phyloP scores from a whole-genome alignment of 2,888 invertebrate genomes.

The Rhamphomyia laevipes region DNA sequence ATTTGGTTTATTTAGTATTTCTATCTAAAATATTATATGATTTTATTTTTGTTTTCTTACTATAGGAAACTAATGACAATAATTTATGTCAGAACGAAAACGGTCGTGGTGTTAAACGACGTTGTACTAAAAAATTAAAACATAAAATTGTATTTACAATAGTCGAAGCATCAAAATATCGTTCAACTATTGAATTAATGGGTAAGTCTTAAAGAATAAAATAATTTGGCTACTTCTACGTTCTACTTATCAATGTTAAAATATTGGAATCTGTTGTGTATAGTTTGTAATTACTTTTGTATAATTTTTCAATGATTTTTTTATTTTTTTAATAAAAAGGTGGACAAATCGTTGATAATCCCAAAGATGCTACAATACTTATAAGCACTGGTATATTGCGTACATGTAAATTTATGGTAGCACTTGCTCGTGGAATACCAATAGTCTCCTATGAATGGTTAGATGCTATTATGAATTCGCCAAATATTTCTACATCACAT shows the following conservation, averaged over 20 bases:
- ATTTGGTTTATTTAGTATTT: too few species aligned
- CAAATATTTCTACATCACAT: constrained; percentile 10
- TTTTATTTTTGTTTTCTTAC: too few species aligned
- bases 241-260: background rate
- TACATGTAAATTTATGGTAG: constrained; percentile 48
- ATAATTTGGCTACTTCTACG: background rate
- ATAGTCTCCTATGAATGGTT: constrained; percentile 38
- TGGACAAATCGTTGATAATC: constrained; percentile 40
- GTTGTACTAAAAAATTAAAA: too few species aligned
- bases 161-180: too few species aligned
- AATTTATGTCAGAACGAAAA: too few species aligned
- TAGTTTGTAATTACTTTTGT: background rate
- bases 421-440: constrained; percentile 47
- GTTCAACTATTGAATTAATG: too few species aligned
- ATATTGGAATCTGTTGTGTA: background rate
- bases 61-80: too few species aligned
- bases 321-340: constrained; percentile 35
- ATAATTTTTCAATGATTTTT: background rate
- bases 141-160: too few species aligned
- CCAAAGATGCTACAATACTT: constrained; percentile 41
- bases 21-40: too few species aligned
- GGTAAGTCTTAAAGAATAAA: background rate
- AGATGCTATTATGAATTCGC: constrained; percentile 12
- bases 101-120: too few species aligned
- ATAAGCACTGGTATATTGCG: constrained; percentile 44